Percentiles rank a stretch among this genome's conserved stretches.
These are phyloP conservation scores for Anagyrus pseudococci DNA, from an alignment of 2,888 invertebrate genomes.

Conservation along the genomic window DNA sequence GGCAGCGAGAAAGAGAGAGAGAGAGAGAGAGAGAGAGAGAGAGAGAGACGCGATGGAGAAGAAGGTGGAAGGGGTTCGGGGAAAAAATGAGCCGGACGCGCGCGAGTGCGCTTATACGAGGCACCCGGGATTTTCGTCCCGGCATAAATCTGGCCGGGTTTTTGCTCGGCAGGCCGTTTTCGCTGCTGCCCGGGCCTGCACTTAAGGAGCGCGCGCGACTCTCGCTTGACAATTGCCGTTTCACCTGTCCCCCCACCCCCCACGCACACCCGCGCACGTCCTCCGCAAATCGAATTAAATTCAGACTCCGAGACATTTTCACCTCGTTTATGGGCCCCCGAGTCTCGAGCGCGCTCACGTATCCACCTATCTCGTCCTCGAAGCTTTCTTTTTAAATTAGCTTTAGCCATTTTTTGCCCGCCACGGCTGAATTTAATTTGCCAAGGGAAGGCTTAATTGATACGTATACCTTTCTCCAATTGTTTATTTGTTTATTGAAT, in stretches of 20 bases:
- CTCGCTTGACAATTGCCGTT: constrained; percentile 2
- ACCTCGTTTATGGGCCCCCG: no score
- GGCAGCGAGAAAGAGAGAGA: constrained; percentile 6
- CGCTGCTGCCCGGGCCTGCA: constrained; percentile 5
- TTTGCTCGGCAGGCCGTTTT: constrained; percentile 15
- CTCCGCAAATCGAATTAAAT: constrained; percentile 17
- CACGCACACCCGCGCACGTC: no score
- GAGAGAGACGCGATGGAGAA: not conserved
- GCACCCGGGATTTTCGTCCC: constrained; percentile 16
- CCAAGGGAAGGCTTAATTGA: no score
- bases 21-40: constrained; percentile 2
- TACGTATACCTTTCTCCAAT: no score
- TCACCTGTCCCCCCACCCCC: constrained; percentile 15
- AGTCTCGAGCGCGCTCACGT: no score
- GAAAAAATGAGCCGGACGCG: not conserved
- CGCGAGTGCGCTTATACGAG: no score
- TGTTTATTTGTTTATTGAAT: no score
- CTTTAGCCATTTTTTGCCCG: no score
- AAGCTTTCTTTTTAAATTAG: no score
- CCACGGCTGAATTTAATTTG: no score
- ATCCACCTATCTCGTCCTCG: no score
- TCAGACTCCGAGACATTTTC: constrained; percentile 28
- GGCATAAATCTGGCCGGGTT: constrained; percentile 34
- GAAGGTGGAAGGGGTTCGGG: constrained; percentile 4
- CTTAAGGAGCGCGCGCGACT: not conserved